A percentile compares a stretch with the other conserved stretches of the same genome.
phyloP scores from a whole-genome alignment of 2,113 vertebrate species.

The Epinephelus moara region DNA sequence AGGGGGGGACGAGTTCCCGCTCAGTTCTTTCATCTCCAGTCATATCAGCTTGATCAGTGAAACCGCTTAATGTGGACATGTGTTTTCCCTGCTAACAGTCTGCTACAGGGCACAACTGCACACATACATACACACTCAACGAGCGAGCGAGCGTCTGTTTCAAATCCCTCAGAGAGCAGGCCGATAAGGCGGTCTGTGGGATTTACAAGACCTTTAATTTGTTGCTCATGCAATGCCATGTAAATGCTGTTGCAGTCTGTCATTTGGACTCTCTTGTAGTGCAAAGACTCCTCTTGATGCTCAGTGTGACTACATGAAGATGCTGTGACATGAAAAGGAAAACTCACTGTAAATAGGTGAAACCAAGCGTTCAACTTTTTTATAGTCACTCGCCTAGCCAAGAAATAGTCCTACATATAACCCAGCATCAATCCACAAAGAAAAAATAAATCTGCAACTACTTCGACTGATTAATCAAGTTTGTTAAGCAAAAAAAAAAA shows the following conservation, averaged over 20 bases:
- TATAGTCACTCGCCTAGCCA: neutral
- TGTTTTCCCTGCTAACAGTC: constrained; percentile 64
- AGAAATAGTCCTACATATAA: neutral
- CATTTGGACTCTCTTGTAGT: neutral
- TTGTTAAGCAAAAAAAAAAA: too few species aligned
- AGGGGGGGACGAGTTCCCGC: neutral
- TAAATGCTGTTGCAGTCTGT: constrained; percentile 19
- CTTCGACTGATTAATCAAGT: too few species aligned
- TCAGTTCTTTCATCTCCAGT: constrained; percentile 63
- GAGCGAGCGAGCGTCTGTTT: constrained; percentile 56
- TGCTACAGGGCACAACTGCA: constrained; percentile 51
- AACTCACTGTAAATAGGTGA: neutral
- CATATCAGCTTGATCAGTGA: constrained; percentile 70
- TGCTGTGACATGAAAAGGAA: neutral
- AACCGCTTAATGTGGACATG: constrained; percentile 67
- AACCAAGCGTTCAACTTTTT: neutral
- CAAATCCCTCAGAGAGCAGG: constrained; percentile 52
- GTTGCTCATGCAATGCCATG: constrained; percentile 42
- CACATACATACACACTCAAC: constrained; percentile 34
- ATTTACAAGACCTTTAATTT: constrained; percentile 57
- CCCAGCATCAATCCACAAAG: neutral
- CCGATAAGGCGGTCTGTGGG: constrained; percentile 42
- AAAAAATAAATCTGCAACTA: neutral
- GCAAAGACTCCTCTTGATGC: neutral
- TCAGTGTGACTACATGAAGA: neutral